phyloP scores from a whole-genome alignment of 30 jellyfish, hydroid and myxozoan genomes.

The Aurelia aurita complex sp. Pacific region DNA sequence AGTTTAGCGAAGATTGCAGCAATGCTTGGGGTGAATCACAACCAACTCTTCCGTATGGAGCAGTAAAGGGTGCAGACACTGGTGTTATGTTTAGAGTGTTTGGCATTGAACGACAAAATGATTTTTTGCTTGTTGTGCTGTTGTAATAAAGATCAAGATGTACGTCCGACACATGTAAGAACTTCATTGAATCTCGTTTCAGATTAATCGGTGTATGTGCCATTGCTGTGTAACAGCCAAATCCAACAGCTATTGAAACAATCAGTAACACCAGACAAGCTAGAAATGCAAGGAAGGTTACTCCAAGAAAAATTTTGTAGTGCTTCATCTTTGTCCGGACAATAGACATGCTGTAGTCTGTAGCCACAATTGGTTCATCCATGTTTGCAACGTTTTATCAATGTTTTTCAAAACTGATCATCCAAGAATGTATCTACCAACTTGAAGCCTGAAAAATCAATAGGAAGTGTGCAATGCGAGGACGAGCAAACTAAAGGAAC shows the following conservation, averaged over 20 bases:
- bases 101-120: conserved; percentile 56
- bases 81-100: conserved; percentile 42
- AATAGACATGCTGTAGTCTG: not conserved
- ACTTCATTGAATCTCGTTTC: not conserved
- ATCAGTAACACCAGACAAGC: conserved; percentile 11
- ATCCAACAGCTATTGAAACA: conserved; percentile 16
- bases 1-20: conserved; percentile 31
- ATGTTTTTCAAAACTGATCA: too few relatives aligned
- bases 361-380: not conserved
- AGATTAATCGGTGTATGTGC: not conserved
- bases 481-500: too few relatives aligned
- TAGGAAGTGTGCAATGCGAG: too few relatives aligned
- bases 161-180: conserved; percentile 63
- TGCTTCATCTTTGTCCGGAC: not conserved
- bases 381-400: too few relatives aligned
- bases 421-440: too few relatives aligned
- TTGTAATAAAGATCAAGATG: conserved; percentile 59
- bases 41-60: conserved; percentile 63
- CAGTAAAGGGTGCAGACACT: conserved; percentile 49
- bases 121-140: conserved; percentile 16
- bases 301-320: conserved; percentile 2
- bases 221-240: conserved; percentile 14
- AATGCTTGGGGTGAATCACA: conserved; percentile 69
- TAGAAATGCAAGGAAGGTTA: conserved; percentile 5
- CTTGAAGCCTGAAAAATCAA: too few relatives aligned